Base-by-base conservation (phyloP, 2,113 vertebrate species). In the Menidia beryllina region DNA sequence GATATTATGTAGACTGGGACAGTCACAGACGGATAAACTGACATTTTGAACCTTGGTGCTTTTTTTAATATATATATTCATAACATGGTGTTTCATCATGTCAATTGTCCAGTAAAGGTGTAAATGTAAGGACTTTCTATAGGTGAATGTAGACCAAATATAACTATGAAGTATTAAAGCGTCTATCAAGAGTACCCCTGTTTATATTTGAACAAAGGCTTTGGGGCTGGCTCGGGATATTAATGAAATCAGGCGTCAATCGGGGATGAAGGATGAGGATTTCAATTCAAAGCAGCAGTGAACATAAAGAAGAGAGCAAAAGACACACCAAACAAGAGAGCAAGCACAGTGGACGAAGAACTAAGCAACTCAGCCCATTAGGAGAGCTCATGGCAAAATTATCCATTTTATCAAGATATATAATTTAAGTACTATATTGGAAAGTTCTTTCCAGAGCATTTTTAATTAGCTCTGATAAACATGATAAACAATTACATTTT, bases 301-400 rank as follows among this genome's bases (percentile, higher is more conserved):
- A 78, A 53, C 49, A 60, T 20, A 71, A 82, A 49, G 75, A 61
- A 63, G 49, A 74, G 17, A 60, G 60, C 19, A 65, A 50, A 15
- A 70, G 58, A 69, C 43, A 59, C 50, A 41, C 45, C 45, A 15
- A 82, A 58, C 59, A 77, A 61, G 19, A 79, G 21, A 63, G 66
- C 82, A 86, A 80, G 77, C 79, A 63, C n/a, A 69, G 57, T 57
- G 49, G 50, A 60, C 51, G 77, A 13, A 82, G 73, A 76, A 67
- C 57, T 27, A 82, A 77, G 63, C 64, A 71, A 20, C 53, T 79
- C 47, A 68, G 57, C 63, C 69, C 76, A 60, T 69, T 56, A 65
- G 26, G 62, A 52, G 25, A 77, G 68, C 51, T 52, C 47, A 54
- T 21, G 43, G 51, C 58, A 56, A 60, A 75, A 83, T 78, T 79